Conservation (phyloP, 2,797 vertebrate species). For the Dermochelys coriacea region DNA sequence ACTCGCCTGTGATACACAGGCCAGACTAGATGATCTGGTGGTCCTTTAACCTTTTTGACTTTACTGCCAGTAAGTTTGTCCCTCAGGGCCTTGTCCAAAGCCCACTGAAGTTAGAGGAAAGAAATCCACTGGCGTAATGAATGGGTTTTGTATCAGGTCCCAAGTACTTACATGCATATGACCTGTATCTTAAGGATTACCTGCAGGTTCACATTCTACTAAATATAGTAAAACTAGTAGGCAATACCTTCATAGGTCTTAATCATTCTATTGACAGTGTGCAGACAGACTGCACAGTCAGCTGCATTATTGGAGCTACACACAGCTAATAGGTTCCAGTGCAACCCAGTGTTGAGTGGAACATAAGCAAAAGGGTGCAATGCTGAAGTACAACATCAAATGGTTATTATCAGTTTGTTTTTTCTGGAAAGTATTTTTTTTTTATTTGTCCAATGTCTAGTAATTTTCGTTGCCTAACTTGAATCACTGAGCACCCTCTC, state of each 20-base stretch:
- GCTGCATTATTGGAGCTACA: not conserved
- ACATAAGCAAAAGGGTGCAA: not conserved
- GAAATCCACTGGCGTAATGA: not conserved
- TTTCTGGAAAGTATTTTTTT: rapidly evolving
- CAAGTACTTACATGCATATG: not conserved
- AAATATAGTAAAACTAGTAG: not conserved
- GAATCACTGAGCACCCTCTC: rapidly evolving
- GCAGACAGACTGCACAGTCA: not conserved
- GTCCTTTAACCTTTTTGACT: not conserved
- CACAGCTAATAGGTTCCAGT: not conserved
- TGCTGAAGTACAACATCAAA: not conserved
- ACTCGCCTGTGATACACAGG: not conserved
- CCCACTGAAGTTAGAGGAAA: constrained; percentile 13
- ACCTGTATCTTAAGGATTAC: not conserved
- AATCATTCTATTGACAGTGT: not conserved
- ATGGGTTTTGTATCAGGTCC: not conserved
- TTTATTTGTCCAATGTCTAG: not conserved
- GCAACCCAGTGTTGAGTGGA: not conserved
- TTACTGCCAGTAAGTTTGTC: not conserved
- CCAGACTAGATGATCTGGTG: not conserved
- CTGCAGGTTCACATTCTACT: not conserved
- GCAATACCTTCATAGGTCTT: not conserved
- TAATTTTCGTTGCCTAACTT: not conserved
- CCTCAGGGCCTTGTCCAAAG: not conserved
- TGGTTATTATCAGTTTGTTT: not conserved